Percentiles rank a stretch among this genome's conserved stretches.
Conservation (phyloP, 2,888 invertebrate species). For the Perdita meconis region DNA sequence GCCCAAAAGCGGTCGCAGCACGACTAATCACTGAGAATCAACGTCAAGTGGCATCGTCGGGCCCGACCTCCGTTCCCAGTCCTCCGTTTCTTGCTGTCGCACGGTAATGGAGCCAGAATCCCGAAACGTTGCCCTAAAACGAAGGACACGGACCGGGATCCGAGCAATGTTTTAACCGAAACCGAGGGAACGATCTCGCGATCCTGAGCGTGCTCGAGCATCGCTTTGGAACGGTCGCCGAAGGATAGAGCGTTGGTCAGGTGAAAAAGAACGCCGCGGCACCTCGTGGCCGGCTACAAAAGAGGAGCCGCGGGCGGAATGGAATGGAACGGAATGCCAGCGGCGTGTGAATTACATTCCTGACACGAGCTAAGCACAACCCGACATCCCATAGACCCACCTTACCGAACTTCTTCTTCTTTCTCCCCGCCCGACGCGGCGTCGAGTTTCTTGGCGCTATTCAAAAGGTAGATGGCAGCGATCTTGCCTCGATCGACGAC, state of each 20-base stretch:
- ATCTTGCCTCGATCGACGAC: slow-evolving; percentile 51
- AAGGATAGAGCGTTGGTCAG: slow-evolving; percentile 48
- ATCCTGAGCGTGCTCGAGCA: slow-evolving; percentile 41
- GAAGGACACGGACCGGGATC: slow-evolving; percentile 30
- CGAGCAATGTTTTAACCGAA: slow-evolving; percentile 54
- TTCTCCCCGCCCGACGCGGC: slow-evolving; percentile 11
- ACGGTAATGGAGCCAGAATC: slow-evolving; percentile 59
- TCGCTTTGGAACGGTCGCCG: slow-evolving; percentile 34
- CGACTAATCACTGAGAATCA: slow-evolving; percentile 57
- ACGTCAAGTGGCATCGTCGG: slow-evolving; percentile 44
- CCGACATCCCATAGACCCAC: slow-evolving; percentile 76
- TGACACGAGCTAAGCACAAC: slow-evolving; percentile 81
- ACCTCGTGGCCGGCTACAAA: slow-evolving; percentile 69
- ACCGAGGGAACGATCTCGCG: slow-evolving; percentile 52
- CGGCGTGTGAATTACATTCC: slow-evolving; percentile 83
- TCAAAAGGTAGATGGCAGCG: slow-evolving; percentile 32
- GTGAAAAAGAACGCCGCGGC: slow-evolving; percentile 63
- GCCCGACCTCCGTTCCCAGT: slow-evolving; percentile 28
- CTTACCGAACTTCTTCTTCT: slow-evolving; percentile 69
- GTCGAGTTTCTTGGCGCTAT: slow-evolving; percentile 43
- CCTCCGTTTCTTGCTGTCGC: slow-evolving; percentile 54
- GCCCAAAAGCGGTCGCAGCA: slow-evolving; percentile 24
- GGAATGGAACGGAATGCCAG: slow-evolving; percentile 80
- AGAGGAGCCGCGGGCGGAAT: slow-evolving; percentile 73
- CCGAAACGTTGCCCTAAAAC: slow-evolving; percentile 51